A percentile compares a stretch with the other conserved stretches of the same genome.
These are phyloP conservation scores for Anguilla megastoma DNA, from an alignment of 2,797 vertebrate genomes.

Conservation along the genomic window DNA sequence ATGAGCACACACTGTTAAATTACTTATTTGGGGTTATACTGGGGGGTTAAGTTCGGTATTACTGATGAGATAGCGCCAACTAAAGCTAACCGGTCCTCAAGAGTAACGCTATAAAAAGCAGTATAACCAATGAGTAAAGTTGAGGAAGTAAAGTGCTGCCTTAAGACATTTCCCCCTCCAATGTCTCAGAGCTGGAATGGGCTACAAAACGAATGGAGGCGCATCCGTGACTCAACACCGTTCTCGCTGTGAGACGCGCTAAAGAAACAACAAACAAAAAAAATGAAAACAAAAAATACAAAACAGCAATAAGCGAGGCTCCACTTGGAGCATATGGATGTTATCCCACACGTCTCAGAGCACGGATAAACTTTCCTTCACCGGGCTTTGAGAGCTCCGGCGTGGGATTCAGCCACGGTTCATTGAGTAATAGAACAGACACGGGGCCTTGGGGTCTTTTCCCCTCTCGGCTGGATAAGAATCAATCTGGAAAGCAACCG, in stretches of 20 bases:
- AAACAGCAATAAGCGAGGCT: background rate
- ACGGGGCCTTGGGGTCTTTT: background rate
- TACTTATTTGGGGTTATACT: background rate
- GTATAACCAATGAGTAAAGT: background rate
- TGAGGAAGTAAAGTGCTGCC: background rate
- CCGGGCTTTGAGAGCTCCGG: background rate
- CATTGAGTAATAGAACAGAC: background rate
- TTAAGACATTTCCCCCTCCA: background rate
- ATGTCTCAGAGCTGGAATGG: background rate
- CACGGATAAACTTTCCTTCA: background rate
- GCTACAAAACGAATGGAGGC: background rate
- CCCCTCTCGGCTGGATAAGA: background rate
- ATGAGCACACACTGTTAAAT: background rate
- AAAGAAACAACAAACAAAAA: background rate
- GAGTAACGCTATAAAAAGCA: background rate
- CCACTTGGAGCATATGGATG: background rate
- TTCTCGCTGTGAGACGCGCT: background rate
- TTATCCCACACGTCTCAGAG: background rate
- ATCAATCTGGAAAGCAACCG: slow-evolving; percentile 14
- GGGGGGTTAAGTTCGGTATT: background rate
- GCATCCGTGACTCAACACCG: background rate
- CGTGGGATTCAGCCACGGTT: background rate
- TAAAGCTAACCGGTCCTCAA: too few relatives aligned
- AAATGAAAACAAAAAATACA: background rate
- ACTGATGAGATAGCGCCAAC: background rate